A percentile compares a stretch with the other conserved stretches of the same genome.
phyloP scores from a whole-genome alignment of 2,888 invertebrate genomes.

The Pandemis heparana region DNA sequence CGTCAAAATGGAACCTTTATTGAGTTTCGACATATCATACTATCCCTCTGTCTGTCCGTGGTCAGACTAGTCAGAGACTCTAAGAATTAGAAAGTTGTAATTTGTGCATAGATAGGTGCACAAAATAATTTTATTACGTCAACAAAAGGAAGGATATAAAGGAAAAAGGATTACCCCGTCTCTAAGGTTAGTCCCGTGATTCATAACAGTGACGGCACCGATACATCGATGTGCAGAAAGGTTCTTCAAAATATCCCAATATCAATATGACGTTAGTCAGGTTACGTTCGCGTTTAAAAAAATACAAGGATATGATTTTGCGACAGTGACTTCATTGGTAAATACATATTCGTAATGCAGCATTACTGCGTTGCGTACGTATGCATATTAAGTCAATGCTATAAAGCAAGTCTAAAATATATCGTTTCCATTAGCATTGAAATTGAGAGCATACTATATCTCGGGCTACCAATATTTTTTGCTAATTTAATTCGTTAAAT shows the following conservation, averaged over 20 bases:
- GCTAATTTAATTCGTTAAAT: slow-evolving; percentile 19
- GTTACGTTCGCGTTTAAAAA: not conserved
- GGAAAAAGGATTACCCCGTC: too few relatives aligned
- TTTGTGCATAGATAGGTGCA: too few relatives aligned
- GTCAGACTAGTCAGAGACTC: too few relatives aligned
- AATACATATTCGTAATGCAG: not conserved
- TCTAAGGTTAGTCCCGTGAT: not conserved
- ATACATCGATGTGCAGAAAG: not conserved
- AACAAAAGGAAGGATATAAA: too few relatives aligned
- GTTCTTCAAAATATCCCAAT: not conserved
- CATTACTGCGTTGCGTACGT: not conserved
- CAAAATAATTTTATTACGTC: too few relatives aligned
- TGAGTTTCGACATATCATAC: too few relatives aligned
- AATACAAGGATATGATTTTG: slow-evolving; percentile 1
- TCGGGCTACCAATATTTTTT: slow-evolving; percentile 11
- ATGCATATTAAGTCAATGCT: not conserved
- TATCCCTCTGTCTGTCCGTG: too few relatives aligned
- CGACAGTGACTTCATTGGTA: slow-evolving; percentile 14
- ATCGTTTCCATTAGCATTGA: slow-evolving; percentile 1
- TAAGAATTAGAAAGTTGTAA: too few relatives aligned
- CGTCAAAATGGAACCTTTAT: too few relatives aligned
- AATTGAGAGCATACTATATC: slow-evolving; percentile 1
- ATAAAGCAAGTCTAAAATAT: not conserved
- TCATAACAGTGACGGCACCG: not conserved
- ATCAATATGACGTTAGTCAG: not conserved